These are phyloP conservation scores for Oreotrochilus melanogaster DNA, from an alignment of 2,113 vertebrate genomes.

Conservation along the genomic window DNA sequence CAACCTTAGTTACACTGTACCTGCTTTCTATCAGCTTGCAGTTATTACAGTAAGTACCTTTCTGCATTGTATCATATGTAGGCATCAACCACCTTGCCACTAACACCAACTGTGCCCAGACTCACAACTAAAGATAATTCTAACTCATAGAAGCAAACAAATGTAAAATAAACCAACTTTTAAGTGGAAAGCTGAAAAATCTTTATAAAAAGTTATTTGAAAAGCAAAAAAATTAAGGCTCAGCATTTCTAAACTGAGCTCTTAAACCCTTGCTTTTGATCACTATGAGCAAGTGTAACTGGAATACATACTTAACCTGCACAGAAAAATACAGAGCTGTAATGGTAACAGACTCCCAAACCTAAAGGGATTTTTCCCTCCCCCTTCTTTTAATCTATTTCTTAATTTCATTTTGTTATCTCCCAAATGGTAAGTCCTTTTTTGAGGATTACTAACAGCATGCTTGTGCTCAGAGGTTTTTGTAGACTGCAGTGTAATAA, in stretches of 20 bases:
- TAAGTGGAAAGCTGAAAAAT: background rate
- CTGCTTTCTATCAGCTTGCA: background rate
- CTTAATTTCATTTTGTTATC: background rate
- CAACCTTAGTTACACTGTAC: background rate
- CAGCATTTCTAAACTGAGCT: background rate
- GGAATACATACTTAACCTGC: background rate
- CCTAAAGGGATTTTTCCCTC: background rate
- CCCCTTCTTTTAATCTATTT: background rate
- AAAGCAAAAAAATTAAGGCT: background rate
- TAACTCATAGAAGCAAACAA: background rate
- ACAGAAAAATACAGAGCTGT: background rate
- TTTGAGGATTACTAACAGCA: background rate
- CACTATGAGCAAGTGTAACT: background rate
- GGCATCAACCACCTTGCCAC: background rate
- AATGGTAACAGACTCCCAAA: background rate
- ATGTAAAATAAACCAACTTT: background rate
- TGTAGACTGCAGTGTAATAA: background rate
- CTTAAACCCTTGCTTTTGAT: background rate
- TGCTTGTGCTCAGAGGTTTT: background rate
- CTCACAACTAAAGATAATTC: background rate
- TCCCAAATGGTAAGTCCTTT: background rate
- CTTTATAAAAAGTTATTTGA: background rate
- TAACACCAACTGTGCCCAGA: background rate
- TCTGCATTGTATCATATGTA: background rate
- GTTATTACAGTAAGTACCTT: background rate